phyloP scores from a whole-genome alignment of 2,888 invertebrate genomes.

The Anthoptus insignis region DNA sequence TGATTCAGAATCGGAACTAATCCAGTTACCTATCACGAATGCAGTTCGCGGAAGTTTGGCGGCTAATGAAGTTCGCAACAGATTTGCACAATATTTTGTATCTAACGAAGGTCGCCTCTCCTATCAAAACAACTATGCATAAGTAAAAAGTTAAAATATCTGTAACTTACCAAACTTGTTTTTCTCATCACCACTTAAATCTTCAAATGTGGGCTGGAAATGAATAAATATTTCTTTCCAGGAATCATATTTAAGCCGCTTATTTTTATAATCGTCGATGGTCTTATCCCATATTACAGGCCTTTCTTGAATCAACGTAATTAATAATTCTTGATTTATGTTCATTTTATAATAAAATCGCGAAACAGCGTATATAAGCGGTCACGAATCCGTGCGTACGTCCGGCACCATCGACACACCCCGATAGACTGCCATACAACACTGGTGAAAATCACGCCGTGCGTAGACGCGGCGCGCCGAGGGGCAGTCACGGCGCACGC shows the following conservation, averaged over 20 bases:
- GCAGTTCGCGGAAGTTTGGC: slow-evolving; percentile 50
- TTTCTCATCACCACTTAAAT: slow-evolving; percentile 48
- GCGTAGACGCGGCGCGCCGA: slow-evolving; percentile 23
- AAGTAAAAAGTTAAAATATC: slow-evolving; percentile 46
- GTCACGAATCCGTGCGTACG: slow-evolving; percentile 32
- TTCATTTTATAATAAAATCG: slow-evolving; percentile 48
- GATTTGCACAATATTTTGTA: slow-evolving; percentile 51
- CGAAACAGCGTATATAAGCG: slow-evolving; percentile 21
- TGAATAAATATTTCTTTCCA: slow-evolving; percentile 48
- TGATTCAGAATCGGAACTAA: slow-evolving; percentile 51
- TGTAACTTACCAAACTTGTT: slow-evolving; percentile 50
- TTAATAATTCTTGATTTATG: slow-evolving; percentile 50
- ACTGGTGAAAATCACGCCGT: not conserved
- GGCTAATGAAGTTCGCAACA: slow-evolving; percentile 51
- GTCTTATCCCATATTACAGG: slow-evolving; percentile 44
- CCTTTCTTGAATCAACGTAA: slow-evolving; percentile 47
- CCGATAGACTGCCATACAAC: slow-evolving; percentile 46
- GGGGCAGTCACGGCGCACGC: slow-evolving; percentile 45
- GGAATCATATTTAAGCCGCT: slow-evolving; percentile 48
- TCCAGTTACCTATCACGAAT: slow-evolving; percentile 49
- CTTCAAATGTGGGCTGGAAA: slow-evolving; percentile 44
- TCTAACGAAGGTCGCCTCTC: slow-evolving; percentile 50
- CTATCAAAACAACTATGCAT: slow-evolving; percentile 49
- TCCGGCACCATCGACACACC: slow-evolving; percentile 49
- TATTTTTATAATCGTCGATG: slow-evolving; percentile 50